Evolutionary conservation across 2,797 vertebrate species (phyloP), one percentile per base, ranked within the genome.

Genomic region (Crocodylus rhombifer): DNA sequence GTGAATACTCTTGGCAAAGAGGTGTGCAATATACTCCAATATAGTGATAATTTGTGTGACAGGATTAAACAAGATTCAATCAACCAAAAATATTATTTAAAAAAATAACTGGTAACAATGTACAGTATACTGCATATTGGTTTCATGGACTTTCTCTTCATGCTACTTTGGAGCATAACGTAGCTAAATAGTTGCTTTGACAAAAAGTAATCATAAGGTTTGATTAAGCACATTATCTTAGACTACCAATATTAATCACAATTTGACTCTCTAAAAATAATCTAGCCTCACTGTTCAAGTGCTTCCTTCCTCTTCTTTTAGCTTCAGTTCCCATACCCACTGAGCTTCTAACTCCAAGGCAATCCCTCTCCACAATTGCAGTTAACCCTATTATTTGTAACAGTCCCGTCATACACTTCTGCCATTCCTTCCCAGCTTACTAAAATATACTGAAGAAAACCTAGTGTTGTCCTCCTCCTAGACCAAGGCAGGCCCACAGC

Each of bases 331-430:
- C 61, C 42, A 69, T 20, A 36, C 30, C 12, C 16, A 11, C 20
- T 58, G 65, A 90, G 73, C 0, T 10, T 58, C 67, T 64, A n/a
- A 0, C 23, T 87, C 84, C 65, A 64, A 84, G 75, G 10, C 30
- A 74, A 80, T 5, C 5, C 9, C 65, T 4, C 25, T 58, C 17
- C 36, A 42, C 21, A n/a, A 18, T 6, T 51, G 2, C 74, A 87
- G 82, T 64, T 67, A 55, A 64, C 1, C 1, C 3, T 86, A 13
- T 57, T 74, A 69, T 77, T 3, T 56, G 3, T 65, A 74, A 69
- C 58, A 78, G 14, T 6, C 2, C 1, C 5, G 4, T 14, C 14
- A 1, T 23, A 10, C 0, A 2, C 2, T 36, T 2, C 84, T 67
- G 9, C 2, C 21, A 23, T 74, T 23, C 3, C 88, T 90, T 65